phyloP scores from a whole-genome alignment of 2,888 invertebrate species.

The Scaeva pyrastri region DNA sequence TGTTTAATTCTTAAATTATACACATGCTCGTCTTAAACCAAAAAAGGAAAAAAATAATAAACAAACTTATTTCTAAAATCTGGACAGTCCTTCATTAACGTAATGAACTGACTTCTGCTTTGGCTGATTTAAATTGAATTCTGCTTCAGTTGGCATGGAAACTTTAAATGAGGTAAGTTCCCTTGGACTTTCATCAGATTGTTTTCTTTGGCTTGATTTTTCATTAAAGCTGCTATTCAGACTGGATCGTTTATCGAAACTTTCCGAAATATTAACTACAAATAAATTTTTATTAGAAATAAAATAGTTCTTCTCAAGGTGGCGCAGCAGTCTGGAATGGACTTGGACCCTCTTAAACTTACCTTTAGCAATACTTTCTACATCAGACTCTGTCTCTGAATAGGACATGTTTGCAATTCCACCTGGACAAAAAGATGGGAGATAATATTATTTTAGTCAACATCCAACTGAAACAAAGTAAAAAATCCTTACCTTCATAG shows the following conservation, averaged over 20 bases:
- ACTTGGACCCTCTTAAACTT: no score
- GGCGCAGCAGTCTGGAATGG: no score
- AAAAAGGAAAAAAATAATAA: no score
- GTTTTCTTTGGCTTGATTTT: slow-evolving; percentile 61
- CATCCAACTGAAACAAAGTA: no score
- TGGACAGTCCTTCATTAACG: slow-evolving; percentile 73
- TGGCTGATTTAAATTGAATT: slow-evolving; percentile 33
- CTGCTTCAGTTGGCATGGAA: slow-evolving; percentile 35
- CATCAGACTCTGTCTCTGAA: slow-evolving; percentile 39
- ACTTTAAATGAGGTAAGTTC: slow-evolving; percentile 51
- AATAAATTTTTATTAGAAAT: neutral
- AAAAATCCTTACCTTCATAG: slow-evolving; percentile 35
- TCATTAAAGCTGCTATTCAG: slow-evolving; percentile 41
- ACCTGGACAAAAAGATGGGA: neutral
- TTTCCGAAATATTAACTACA: slow-evolving; percentile 35
- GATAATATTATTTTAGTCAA: neutral
- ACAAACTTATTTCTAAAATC: slow-evolving; percentile 41
- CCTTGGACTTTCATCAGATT: slow-evolving; percentile 40
- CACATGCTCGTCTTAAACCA: slow-evolving; percentile 21
- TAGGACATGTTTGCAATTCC: slow-evolving; percentile 59
- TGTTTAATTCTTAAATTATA: neutral
- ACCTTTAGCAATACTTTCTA: slow-evolving; percentile 57
- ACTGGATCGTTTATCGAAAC: slow-evolving; percentile 18
- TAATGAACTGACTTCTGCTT: slow-evolving; percentile 72
- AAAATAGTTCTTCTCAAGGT: no score